phyloP scores from a whole-genome alignment of 2,888 invertebrate species.

The Dimorphilus gyrociliatus region DNA sequence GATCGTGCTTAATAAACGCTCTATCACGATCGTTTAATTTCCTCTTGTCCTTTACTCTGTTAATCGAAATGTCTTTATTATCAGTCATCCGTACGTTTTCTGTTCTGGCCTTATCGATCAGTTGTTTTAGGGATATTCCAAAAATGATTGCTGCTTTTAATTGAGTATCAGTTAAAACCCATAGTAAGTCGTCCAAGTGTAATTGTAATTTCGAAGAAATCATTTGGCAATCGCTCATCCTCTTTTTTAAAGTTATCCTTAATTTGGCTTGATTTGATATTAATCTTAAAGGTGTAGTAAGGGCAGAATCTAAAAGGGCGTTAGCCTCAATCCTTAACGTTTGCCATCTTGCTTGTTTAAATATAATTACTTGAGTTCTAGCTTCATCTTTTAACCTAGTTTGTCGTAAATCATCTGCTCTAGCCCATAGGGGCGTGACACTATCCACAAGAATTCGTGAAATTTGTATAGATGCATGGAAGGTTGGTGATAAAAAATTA shows the following conservation, averaged over 20 bases:
- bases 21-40: too few species aligned
- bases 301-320: constrained; percentile 43
- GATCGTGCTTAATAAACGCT: constrained; percentile 73
- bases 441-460: constrained; percentile 83
- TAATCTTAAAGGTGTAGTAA: constrained; percentile 63
- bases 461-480: constrained; percentile 86
- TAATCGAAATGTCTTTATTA: constrained; percentile 17
- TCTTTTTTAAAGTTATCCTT: constrained; percentile 85
- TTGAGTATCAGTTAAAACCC: constrained; percentile 92
- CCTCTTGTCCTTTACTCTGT: constrained; percentile 6
- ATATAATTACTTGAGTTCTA: constrained; percentile 75
- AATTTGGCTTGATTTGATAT: constrained; percentile 85
- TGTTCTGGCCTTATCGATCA: constrained; percentile 28
- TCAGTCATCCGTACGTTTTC: constrained; percentile 31
- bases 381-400: constrained; percentile 78
- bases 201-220: constrained; percentile 76
- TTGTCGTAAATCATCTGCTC: constrained; percentile 60
- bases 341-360: constrained; percentile 71
- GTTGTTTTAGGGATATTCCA: constrained; percentile 27
- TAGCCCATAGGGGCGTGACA: constrained; percentile 73
- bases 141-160: constrained; percentile 63
- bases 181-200: constrained; percentile 82
- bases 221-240: constrained; percentile 75
- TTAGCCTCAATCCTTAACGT: constrained; percentile 86
- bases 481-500: constrained; percentile 81